Base-by-base conservation (phyloP, 2,113 vertebrate genomes). In the Tragelaphus buxtoni region DNA sequence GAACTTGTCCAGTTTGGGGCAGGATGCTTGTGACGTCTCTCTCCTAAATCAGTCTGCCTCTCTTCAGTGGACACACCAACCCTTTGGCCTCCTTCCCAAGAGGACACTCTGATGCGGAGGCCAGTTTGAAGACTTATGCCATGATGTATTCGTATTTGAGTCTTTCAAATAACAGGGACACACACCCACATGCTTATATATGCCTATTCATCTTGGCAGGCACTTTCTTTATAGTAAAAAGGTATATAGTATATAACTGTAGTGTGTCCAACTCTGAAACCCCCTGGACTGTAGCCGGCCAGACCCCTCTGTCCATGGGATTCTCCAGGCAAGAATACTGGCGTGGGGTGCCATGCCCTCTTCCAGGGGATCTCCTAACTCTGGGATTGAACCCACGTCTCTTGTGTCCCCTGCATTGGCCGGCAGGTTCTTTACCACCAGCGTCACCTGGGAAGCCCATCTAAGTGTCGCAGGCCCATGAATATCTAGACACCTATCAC, bases 351-450 rank as follows among this genome's bases (percentile, higher is more conserved):
- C 63, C 32, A 11, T 20, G 63, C 63, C 63, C n/a, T 69, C n/a
- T 22, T 69, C n/a, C 17, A 35, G n/a, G 63, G n/a, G 17, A 10
- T 20, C 4, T 69, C 17, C n/a, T 18, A 8, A 69, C 63, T 14
- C 63, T 0, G 1, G 63, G n/a, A 35, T 18, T 0, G 18, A 22
- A 10, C 63, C 30, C 63, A 69, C 0, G 4, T 11, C n/a, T 69
- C 63, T 20, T 35, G 9, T 4, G 9, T 22, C n/a, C 2, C 63
- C 63, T 20, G 63, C 63, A 5, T 0, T 10, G 63, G 63, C n/a
- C 20, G 63, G 17, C 0, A 0, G 63, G n/a, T 4, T 69, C 63
- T 35, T 4, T 20, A 35, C n/a, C n/a, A 20, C 17, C 63, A 69
- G 63, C 4, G 2, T 4, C 8, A 20, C 63, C 63, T 69, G 17